These are phyloP conservation scores for Gymnopithys bicolor DNA, from an alignment of 2,797 vertebrate species.

Conservation along the genomic window DNA sequence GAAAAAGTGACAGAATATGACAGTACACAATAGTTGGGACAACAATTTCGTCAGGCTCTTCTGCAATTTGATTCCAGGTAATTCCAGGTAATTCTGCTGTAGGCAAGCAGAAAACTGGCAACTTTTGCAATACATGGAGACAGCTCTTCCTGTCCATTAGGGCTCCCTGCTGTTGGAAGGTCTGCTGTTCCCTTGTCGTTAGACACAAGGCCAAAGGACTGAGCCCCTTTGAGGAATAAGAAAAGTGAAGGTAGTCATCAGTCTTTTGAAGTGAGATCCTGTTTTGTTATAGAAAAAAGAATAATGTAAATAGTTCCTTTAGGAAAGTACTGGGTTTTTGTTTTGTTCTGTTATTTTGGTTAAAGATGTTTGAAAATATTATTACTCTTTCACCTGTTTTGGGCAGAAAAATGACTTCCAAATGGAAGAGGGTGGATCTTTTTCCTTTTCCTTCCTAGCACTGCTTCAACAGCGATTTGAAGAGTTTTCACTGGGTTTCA, in stretches of 20 bases:
- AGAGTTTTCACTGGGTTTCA: not conserved
- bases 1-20: not conserved
- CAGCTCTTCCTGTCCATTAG: not conserved
- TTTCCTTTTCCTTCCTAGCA: not conserved
- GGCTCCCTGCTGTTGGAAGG: not conserved
- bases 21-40: not conserved
- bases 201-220: not conserved
- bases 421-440: not conserved
- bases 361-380: not conserved
- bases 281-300: not conserved
- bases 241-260: not conserved
- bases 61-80: not conserved
- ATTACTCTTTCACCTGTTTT: not conserved
- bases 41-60: not conserved
- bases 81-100: not conserved
- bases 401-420: not conserved
- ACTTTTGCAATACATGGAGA: not conserved
- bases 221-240: not conserved
- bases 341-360: no score
- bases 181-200: not conserved
- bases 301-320: not conserved
- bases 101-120: not conserved
- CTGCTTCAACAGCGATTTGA: not conserved
- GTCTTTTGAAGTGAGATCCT: not conserved
- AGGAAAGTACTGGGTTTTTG: not conserved